Evolutionary conservation across 2,113 vertebrate genomes (phyloP).

Genomic region (Asarcornis scutulata): DNA sequence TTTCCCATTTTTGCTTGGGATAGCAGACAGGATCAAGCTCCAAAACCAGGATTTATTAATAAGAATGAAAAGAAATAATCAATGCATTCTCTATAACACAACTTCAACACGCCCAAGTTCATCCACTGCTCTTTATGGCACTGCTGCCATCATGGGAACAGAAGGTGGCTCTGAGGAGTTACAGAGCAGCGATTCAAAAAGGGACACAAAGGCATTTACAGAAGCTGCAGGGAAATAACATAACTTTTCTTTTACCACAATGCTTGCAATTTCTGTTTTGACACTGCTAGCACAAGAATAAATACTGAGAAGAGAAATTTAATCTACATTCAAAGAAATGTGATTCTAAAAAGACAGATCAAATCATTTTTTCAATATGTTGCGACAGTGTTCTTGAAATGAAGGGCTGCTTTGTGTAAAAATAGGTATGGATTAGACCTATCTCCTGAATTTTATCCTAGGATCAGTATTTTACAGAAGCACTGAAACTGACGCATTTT

Average conservation of each 20-base stretch:
- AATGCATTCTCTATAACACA: background rate
- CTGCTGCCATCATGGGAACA: background rate
- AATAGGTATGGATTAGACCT: background rate
- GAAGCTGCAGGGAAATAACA: background rate
- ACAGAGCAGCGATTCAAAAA: background rate
- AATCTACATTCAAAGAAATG: background rate
- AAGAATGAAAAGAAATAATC: background rate
- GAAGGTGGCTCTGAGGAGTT: background rate
- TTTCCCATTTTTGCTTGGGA: background rate
- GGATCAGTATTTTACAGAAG: background rate
- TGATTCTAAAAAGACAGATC: background rate
- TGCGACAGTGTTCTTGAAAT: background rate
- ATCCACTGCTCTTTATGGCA: background rate
- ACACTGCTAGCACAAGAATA: background rate
- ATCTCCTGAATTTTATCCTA: background rate
- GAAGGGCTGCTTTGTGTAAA: background rate
- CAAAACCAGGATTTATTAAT: background rate
- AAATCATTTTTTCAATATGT: background rate
- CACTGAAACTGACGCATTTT: background rate
- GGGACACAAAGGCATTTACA: conserved; percentile 18
- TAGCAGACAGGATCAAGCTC: background rate
- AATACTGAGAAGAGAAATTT: conserved; percentile 5
- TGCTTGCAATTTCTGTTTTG: conserved; percentile 10
- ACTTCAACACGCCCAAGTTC: background rate
- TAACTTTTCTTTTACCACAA: background rate